These are phyloP conservation scores for Mustela nigripes DNA, from an alignment of 2,113 vertebrate genomes.

Conservation along the genomic window DNA sequence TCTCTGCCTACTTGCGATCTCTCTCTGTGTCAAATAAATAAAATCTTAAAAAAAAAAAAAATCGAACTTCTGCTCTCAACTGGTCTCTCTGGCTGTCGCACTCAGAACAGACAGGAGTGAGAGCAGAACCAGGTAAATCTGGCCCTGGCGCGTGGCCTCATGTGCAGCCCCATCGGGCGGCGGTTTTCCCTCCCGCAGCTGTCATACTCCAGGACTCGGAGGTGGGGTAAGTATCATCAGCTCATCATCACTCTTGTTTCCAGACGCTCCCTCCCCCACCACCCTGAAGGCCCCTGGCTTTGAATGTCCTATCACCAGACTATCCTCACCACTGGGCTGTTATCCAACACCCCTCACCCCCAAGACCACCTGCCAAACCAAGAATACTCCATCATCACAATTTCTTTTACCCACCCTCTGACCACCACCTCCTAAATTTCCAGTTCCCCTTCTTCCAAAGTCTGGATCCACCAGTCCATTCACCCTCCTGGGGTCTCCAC, in stretches of 20 bases:
- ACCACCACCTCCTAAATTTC: neutral
- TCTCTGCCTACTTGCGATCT: too few relatives aligned
- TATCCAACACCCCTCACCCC: neutral
- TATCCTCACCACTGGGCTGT: neutral
- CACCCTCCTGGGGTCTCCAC: neutral
- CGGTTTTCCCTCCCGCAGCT: too few relatives aligned
- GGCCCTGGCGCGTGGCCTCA: neutral
- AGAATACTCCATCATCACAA: neutral
- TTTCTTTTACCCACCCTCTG: neutral
- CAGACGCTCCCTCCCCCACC: neutral
- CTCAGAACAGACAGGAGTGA: too few relatives aligned
- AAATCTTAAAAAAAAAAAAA: too few relatives aligned
- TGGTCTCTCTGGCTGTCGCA: too few relatives aligned
- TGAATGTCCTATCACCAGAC: neutral
- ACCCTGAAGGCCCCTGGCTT: neutral
- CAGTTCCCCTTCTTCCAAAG: neutral
- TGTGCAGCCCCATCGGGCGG: neutral
- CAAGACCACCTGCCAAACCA: neutral
- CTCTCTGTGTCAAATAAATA: too few relatives aligned
- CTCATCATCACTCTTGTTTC: neutral
- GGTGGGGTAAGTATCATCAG: neutral
- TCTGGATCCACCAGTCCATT: neutral
- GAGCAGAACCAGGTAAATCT: neutral
- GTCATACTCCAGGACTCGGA: neutral
- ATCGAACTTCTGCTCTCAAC: fast-evolving